Evolutionary conservation across 1,140 invertebrate genomes (phyloP).

Genomic region (Neodiprion virginianus): DNA sequence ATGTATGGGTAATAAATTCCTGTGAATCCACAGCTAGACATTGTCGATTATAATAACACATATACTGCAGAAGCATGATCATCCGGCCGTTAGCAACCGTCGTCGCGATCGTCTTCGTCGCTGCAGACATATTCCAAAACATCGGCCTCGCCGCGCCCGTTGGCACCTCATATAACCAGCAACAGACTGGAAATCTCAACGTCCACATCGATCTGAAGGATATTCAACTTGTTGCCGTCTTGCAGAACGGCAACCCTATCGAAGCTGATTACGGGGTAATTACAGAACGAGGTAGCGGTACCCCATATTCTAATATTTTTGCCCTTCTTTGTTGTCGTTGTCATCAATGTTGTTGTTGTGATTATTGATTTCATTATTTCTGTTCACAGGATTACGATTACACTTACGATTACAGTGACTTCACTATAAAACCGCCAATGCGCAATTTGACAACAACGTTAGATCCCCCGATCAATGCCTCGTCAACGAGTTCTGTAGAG

Average conservation of each 20-base stretch:
- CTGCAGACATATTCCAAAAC: constrained; percentile 17
- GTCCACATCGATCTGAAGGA: constrained; percentile 80
- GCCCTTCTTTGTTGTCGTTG: neutral
- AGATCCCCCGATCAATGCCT: constrained; percentile 16
- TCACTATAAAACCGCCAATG: constrained; percentile 53
- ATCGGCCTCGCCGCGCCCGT: constrained; percentile 2
- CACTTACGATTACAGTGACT: constrained; percentile 61
- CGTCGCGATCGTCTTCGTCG: neutral
- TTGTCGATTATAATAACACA: neutral
- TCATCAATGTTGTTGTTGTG: neutral
- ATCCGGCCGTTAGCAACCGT: neutral
- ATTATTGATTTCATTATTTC: constrained; percentile 23
- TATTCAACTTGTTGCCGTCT: constrained; percentile 74
- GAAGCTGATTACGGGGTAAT: constrained; percentile 62
- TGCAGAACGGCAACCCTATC: constrained; percentile 60
- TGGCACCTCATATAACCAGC: constrained; percentile 68
- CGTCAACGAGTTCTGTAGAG: constrained; percentile 22
- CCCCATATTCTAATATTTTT: constrained; percentile 17
- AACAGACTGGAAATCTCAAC: constrained; percentile 78
- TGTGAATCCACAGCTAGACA: neutral
- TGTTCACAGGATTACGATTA: constrained; percentile 56
- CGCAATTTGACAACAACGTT: constrained; percentile 31
- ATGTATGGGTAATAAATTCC: neutral
- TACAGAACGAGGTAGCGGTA: neutral
- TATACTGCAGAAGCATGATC: neutral